Evolutionary conservation across 2,888 invertebrate genomes (phyloP), one percentile per base, ranked within the genome.

Genomic region (Pseudococcus jackbeardsleyi): DNA sequence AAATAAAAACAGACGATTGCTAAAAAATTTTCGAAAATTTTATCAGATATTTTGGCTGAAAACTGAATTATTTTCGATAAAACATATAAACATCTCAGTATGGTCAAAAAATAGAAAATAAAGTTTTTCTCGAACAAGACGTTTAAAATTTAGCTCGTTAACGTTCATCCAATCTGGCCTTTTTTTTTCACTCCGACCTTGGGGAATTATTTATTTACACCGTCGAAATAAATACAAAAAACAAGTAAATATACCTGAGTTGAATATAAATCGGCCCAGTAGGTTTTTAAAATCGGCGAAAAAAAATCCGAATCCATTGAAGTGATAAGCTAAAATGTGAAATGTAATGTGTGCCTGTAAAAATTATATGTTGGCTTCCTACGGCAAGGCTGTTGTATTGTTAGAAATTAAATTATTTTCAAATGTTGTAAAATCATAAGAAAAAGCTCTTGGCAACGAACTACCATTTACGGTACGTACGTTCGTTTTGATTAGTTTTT

Each of bases 341-440:
- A 77, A 77, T 39, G 39, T 77, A 77, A 64, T 77, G 77, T 64
- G 64, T 64, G 64, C 64, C 64, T 77, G 39, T 77, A 77, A 77
- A 77, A 77, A 77, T 77, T 77, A 77, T 77, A 77, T 19, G 77
- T 77, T 77, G 39, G 77, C 39, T 77, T 77, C n/a, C 39, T 77
- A 77, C n/a, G n/a, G 64, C 39, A 39, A 19, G 39, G 39, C 77
- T 77, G 39, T 77, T 39, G 33, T 87, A 79, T 87, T 87, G 87
- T 87, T 87, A 22, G 87, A 87, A 87, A 87, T 87, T 77, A 87
- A 87, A 87, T 87, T 87, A 87, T 87, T 87, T 87, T 87, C 87
- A 50, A 87, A 87, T 87, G 87, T 72, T 86, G 68, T 87, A 72
- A 87, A 87, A 48, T 39, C 72, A 50, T 48, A 77, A 77, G 85